phyloP scores from a whole-genome alignment of 2,888 invertebrate species.

The Ctena decussata region DNA sequence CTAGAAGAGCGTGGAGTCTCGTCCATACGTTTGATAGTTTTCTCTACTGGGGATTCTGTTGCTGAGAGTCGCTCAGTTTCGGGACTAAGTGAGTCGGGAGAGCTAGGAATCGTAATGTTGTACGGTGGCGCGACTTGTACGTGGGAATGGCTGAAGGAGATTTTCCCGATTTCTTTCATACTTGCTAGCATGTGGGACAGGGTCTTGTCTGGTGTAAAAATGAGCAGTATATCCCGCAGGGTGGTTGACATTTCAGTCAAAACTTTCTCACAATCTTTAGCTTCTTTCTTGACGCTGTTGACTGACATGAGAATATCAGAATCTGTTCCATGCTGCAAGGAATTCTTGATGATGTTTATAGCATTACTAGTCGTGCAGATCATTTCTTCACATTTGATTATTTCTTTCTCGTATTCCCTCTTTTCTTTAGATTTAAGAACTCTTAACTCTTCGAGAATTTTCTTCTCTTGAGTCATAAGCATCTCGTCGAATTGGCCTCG shows the following conservation, averaged over 20 bases:
- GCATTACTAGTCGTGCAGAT: slow-evolving; percentile 69
- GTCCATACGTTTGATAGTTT: slow-evolving; percentile 28
- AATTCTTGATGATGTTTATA: slow-evolving; percentile 65
- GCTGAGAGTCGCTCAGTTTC: slow-evolving; percentile 34
- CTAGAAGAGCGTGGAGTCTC: slow-evolving; percentile 63
- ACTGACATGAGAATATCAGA: slow-evolving; percentile 66
- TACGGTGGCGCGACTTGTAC: slow-evolving; percentile 70
- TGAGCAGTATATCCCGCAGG: slow-evolving; percentile 63
- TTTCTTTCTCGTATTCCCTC: slow-evolving; percentile 60
- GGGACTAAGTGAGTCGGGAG: slow-evolving; percentile 43
- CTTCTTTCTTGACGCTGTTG: slow-evolving; percentile 68
- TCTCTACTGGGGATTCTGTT: slow-evolving; percentile 33
- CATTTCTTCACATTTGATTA: slow-evolving; percentile 68
- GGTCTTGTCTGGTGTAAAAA: slow-evolving; percentile 62
- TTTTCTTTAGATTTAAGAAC: slow-evolving; percentile 57
- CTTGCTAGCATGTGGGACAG: slow-evolving; percentile 55
- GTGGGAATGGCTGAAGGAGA: slow-evolving; percentile 62
- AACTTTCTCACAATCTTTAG: slow-evolving; percentile 58
- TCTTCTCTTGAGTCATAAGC: slow-evolving; percentile 64
- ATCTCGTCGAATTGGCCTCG: slow-evolving; percentile 68
- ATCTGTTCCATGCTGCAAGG: slow-evolving; percentile 67
- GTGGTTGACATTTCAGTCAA: slow-evolving; percentile 59
- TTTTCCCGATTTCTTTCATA: slow-evolving; percentile 63
- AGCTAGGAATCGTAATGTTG: slow-evolving; percentile 46
- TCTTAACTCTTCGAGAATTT: slow-evolving; percentile 65